Evolutionary conservation across 2,113 vertebrate genomes (phyloP).

Genomic region (Dermatemys mawii): DNA sequence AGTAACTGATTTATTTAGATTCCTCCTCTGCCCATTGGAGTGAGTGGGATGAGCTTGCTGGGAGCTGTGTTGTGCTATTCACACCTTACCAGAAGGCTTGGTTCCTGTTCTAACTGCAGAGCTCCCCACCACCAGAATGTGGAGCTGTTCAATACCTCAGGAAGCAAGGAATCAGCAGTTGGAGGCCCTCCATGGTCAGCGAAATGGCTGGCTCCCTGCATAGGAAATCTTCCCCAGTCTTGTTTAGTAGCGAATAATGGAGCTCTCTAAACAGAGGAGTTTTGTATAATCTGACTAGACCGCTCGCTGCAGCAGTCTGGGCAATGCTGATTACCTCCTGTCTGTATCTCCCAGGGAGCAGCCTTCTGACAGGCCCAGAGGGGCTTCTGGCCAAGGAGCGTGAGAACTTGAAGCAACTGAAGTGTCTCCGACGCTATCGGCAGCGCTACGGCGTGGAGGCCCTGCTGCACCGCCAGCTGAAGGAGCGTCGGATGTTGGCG

Average conservation of each 20-base stretch:
- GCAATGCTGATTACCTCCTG: neutral
- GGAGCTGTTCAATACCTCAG: neutral
- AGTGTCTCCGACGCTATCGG: conserved; percentile 92
- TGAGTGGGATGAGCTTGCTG: neutral
- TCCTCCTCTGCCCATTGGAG: accelerated
- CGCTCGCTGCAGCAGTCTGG: accelerated
- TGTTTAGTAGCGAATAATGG: neutral
- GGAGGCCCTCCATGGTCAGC: accelerated
- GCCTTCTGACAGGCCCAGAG: conserved; percentile 91
- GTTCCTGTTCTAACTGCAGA: neutral
- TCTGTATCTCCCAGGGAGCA: conserved; percentile 81
- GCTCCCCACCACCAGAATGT: accelerated
- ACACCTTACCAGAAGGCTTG: accelerated
- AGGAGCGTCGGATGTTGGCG: conserved; percentile 88
- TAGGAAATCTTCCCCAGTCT: neutral
- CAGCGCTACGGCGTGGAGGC: conserved; percentile 95
- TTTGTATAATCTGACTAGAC: neutral
- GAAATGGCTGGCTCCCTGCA: accelerated
- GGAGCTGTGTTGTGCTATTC: neutral
- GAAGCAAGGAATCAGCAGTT: accelerated
- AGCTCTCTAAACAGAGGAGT: neutral
- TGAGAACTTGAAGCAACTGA: conserved; percentile 92
- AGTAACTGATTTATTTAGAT: accelerated
- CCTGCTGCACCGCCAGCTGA: conserved; percentile 92
- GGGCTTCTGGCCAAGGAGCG: conserved; percentile 90